Base-by-base conservation (phyloP, 2,113 vertebrate genomes). In the Colaptes auratus region DNA sequence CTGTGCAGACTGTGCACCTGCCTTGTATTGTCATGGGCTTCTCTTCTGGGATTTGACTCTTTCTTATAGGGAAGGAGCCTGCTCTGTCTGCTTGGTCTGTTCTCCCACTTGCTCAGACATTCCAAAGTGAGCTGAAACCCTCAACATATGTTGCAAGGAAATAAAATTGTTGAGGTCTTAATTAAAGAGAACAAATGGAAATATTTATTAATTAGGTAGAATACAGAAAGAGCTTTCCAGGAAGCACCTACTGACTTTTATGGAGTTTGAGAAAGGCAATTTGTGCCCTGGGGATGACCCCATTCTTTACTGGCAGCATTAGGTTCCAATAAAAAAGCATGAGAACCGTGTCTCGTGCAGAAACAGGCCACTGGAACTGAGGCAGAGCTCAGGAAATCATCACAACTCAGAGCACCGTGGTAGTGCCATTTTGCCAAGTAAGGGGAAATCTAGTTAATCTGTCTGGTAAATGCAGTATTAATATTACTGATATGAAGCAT, bases 1-100 rank as follows among this genome's bases (percentile, higher is more conserved):
- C 65, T 0, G 3, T 30, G 15, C 2, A 10, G 33, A 7, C 9
- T 15, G 13, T 24, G 4, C 0, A 1, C 3, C 0, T 18, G 15
- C 64, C 35, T 39, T 35, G 0, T 4, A 3, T 44, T 59, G 30
- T 36, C 52, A 14, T 1, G 23, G 33, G 28, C 35, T 81, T 1
- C 58, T 74, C 48, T 7, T 4, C 33, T 78, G 86, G 74, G 77
- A 24, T 50, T 33, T 60, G 33, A 1, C 24, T 42, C 10, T 7
- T 2, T 3, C 14, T 12, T 19, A 4, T 3, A 50, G 24, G 5
- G 63, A 65, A 53, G 75, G 52, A 94, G 3, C 48, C 58, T 25
- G 7, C 27, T 33, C 65, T 73, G 1, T 7, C 55, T 70, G 17
- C 25, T 70, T 71, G 20, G 10, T 35, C 63, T 53, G 35, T 16